A percentile compares a stretch with the other conserved stretches of the same genome.
phyloP scores from a whole-genome alignment of 2,888 invertebrate genomes.

The Aleiodes alternator region DNA sequence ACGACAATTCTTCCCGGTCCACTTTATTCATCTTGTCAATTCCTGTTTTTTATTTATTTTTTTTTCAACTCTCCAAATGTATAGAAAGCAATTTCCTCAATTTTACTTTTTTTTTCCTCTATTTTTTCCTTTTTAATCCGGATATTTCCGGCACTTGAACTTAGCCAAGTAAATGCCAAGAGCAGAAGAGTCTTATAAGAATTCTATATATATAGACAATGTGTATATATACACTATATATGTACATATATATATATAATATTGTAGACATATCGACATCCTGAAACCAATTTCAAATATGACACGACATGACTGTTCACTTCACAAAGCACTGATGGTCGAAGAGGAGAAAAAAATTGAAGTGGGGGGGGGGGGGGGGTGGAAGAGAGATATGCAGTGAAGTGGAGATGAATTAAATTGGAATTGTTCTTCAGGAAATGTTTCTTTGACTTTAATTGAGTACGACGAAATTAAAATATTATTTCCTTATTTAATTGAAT shows the following conservation, averaged over 20 bases:
- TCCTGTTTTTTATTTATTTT: background rate
- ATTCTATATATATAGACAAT: slow-evolving; percentile 1
- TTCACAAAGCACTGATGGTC: background rate
- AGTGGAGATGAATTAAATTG: slow-evolving; percentile 12
- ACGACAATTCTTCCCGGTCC: background rate
- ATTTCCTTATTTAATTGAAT: background rate
- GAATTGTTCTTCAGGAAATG: background rate
- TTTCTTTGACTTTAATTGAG: background rate
- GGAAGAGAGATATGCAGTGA: background rate
- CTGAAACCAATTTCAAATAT: slow-evolving; percentile 17
- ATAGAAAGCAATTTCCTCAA: background rate
- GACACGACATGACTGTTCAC: slow-evolving; percentile 7
- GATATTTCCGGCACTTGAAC: slow-evolving; percentile 7
- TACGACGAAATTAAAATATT: background rate
- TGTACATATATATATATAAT: slow-evolving; percentile 8
- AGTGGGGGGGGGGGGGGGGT: background rate
- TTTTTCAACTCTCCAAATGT: background rate
- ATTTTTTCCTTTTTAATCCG: background rate
- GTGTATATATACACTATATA: no score
- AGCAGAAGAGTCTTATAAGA: slow-evolving; percentile 5
- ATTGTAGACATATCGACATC: background rate
- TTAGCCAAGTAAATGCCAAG: slow-evolving; percentile 15
- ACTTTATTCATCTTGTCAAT: no score
- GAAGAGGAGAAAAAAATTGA: no score
- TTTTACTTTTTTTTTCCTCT: background rate